Percentiles rank a stretch among this genome's conserved stretches.
phyloP scores from a whole-genome alignment of 1,140 invertebrate species.

The Platorchestia sp. region DNA sequence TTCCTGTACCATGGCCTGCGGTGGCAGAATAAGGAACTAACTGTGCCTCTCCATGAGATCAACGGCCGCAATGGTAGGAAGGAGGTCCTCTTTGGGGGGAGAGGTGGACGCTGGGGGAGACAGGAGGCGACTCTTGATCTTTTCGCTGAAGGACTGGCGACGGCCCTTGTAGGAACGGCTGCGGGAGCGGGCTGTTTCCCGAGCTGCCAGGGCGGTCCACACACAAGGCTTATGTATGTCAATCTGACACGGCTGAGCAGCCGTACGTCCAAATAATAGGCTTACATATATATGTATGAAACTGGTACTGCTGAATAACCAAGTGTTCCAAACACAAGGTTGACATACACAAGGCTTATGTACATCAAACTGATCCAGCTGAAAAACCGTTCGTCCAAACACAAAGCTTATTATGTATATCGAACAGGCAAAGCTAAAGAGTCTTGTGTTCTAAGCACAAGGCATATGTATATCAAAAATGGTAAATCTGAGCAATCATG shows the following conservation, averaged over 20 bases:
- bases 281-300: no score
- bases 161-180: constrained; percentile 37
- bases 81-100: not conserved
- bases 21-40: not conserved
- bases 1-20: no score
- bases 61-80: constrained; percentile 29
- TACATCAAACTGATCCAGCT: no score
- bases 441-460: no score
- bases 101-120: not conserved
- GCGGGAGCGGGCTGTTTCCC: constrained; percentile 22
- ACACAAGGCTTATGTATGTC: not conserved
- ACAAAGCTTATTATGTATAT: no score
- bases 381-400: no score
- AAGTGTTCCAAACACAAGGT: no score
- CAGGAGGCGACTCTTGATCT: not conserved
- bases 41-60: constrained; percentile 38
- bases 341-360: no score
- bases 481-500: no score
- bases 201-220: not conserved
- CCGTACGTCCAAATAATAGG: not conserved
- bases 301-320: no score
- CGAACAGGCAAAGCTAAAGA: no score
- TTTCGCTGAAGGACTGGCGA: not conserved
- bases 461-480: no score
- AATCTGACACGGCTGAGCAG: not conserved